These are phyloP conservation scores for Cyclopterus lumpus DNA, from an alignment of 2,797 vertebrate species.

Conservation along the genomic window DNA sequence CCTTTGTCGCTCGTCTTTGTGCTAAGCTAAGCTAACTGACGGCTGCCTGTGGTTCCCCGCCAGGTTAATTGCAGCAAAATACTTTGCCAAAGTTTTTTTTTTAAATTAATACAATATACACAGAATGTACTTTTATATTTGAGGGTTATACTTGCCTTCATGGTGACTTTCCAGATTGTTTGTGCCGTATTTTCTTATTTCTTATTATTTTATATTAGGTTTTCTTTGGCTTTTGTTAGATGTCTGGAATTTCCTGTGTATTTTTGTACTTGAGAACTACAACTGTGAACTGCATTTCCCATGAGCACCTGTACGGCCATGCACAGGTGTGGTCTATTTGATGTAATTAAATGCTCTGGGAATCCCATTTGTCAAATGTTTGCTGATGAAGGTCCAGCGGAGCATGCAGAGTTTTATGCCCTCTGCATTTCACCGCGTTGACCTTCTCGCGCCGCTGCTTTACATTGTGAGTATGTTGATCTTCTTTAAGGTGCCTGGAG, in stretches of 20 bases:
- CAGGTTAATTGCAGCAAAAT: not conserved
- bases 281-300: constrained; percentile 22
- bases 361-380: constrained; percentile 6
- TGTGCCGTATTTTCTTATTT: not conserved
- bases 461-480: too few species aligned
- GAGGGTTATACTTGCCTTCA: not conserved
- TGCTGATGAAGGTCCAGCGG: not conserved
- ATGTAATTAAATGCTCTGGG: not conserved
- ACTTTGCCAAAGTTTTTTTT: not conserved
- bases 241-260: not conserved
- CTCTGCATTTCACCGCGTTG: too few species aligned
- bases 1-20: not conserved
- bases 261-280: not conserved
- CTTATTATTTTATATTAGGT: not conserved
- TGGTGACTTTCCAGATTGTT: not conserved
- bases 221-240: not conserved
- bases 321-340: not conserved
- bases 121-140: not conserved
- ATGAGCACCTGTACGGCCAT: constrained; percentile 3
- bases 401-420: not conserved
- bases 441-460: not conserved
- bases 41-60: not conserved
- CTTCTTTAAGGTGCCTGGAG: too few species aligned
- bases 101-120: not conserved
- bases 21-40: not conserved